Evolutionary conservation across 2,113 vertebrate genomes (phyloP).

Genomic region (Nestor notabilis): DNA sequence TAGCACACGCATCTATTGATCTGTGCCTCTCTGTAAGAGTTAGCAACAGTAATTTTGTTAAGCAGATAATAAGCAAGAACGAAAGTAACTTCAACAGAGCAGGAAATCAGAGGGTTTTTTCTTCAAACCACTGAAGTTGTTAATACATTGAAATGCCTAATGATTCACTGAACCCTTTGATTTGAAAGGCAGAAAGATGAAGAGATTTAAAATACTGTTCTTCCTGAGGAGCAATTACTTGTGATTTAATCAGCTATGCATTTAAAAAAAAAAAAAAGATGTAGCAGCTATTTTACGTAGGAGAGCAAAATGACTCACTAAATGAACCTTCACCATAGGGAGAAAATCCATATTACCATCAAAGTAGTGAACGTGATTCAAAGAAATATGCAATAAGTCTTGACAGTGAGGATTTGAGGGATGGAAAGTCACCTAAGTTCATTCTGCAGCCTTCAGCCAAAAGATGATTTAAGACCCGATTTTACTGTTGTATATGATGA

Average conservation of each 20-base stretch:
- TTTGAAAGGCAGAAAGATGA: slow-evolving; percentile 72
- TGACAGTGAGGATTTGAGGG: slow-evolving; percentile 35
- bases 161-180: slow-evolving; percentile 70
- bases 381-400: slow-evolving; percentile 39
- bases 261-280: slow-evolving; percentile 31
- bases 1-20: background rate
- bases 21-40: background rate
- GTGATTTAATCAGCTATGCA: slow-evolving; percentile 71
- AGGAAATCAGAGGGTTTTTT: slow-evolving; percentile 36
- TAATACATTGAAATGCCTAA: slow-evolving; percentile 61
- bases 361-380: slow-evolving; percentile 60
- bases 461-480: background rate
- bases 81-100: slow-evolving; percentile 52
- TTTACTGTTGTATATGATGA: background rate
- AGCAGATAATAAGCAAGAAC: slow-evolving; percentile 36
- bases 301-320: slow-evolving; percentile 72
- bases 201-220: slow-evolving; percentile 65
- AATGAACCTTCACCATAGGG: slow-evolving; percentile 63
- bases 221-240: slow-evolving; percentile 70
- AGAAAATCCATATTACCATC: slow-evolving; percentile 52
- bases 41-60: slow-evolving; percentile 21
- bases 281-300: slow-evolving; percentile 66
- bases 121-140: slow-evolving; percentile 46
- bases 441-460: slow-evolving; percentile 25
- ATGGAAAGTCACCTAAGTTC: slow-evolving; percentile 44